phyloP scores from a whole-genome alignment of 64 coral and sea anemone species.

The Platygyra sinensis region DNA sequence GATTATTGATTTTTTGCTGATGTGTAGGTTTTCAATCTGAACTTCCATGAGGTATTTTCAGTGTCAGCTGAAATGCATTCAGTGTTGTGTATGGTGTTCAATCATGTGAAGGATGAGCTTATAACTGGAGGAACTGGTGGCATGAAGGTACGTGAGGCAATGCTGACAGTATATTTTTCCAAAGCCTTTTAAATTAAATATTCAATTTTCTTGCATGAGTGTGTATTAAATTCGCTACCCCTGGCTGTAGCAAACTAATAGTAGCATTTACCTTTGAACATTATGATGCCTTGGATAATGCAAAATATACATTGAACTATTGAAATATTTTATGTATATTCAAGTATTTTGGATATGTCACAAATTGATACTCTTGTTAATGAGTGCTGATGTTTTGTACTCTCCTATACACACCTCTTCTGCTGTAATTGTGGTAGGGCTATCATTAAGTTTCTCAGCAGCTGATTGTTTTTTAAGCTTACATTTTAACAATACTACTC shows the following conservation, averaged over 20 bases:
- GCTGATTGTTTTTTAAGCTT: too few relatives aligned
- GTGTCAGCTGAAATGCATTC: constrained; percentile 98
- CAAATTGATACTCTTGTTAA: too few relatives aligned
- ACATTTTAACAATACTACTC: too few relatives aligned
- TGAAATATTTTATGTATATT: constrained; percentile 64
- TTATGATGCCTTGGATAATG: constrained; percentile 89
- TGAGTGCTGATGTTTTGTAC: too few relatives aligned
- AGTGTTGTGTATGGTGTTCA: constrained; percentile 95
- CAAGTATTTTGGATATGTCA: too few relatives aligned
- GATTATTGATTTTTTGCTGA: background rate
- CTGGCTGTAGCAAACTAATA: background rate
- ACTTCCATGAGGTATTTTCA: constrained; percentile 97
- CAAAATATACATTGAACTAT: constrained; percentile 99
- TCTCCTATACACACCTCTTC: too few relatives aligned
- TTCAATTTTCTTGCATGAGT: too few relatives aligned
- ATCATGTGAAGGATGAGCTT: constrained; percentile 81
- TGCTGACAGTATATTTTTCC: too few relatives aligned
- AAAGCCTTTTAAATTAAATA: too few relatives aligned
- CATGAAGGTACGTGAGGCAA: constrained; percentile 62
- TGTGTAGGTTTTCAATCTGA: constrained; percentile 92
- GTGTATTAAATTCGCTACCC: too few relatives aligned
- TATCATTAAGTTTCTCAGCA: too few relatives aligned
- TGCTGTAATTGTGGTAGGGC: too few relatives aligned
- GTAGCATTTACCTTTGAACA: constrained; percentile 54
- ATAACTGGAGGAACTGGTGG: constrained; percentile 98